Percentiles rank a stretch among this genome's conserved stretches.
These are phyloP conservation scores for Acleris sparsana DNA, from an alignment of 2,888 invertebrate species.

Conservation along the genomic window DNA sequence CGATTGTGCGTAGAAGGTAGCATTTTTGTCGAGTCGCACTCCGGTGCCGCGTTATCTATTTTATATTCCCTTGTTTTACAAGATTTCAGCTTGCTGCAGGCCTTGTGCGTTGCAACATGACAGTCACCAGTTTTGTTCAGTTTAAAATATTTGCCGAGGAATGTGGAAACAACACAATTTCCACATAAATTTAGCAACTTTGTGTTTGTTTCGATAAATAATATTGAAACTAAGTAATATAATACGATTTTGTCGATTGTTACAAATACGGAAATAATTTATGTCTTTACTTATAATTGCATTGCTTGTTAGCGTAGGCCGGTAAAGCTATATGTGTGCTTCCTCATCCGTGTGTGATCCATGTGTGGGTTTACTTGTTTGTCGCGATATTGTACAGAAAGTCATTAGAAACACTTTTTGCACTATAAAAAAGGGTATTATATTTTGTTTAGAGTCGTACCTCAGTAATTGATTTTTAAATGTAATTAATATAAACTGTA, in stretches of 20 bases:
- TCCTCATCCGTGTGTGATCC: constrained; percentile 28
- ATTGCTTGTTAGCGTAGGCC: constrained; percentile 27
- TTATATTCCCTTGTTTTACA: constrained; percentile 34
- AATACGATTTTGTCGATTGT: constrained; percentile 21
- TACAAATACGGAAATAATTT: constrained; percentile 31
- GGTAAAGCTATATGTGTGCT: constrained; percentile 16
- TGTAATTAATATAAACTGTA: too few relatives aligned
- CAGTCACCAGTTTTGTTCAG: constrained; percentile 18
- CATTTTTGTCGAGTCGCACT: constrained; percentile 18
- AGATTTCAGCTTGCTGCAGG: constrained; percentile 28
- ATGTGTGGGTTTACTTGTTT: constrained; percentile 27
- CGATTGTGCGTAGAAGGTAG: constrained; percentile 21
- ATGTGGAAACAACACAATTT: constrained; percentile 12
- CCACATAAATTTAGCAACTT: constrained; percentile 10
- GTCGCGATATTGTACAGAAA: constrained; percentile 10
- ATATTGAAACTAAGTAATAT: constrained; percentile 16
- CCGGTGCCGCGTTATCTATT: constrained; percentile 26
- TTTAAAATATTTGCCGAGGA: constrained; percentile 9
- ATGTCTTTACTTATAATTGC: constrained; percentile 35
- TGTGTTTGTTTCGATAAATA: constrained; percentile 16
- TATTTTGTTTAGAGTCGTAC: too few relatives aligned
- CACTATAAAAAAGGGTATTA: neutral
- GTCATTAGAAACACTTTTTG: constrained; percentile 31
- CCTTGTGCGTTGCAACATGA: constrained; percentile 24
- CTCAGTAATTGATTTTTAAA: too few relatives aligned